Base-by-base conservation (phyloP, 2,797 vertebrate species). In the Valencia hispanica region DNA sequence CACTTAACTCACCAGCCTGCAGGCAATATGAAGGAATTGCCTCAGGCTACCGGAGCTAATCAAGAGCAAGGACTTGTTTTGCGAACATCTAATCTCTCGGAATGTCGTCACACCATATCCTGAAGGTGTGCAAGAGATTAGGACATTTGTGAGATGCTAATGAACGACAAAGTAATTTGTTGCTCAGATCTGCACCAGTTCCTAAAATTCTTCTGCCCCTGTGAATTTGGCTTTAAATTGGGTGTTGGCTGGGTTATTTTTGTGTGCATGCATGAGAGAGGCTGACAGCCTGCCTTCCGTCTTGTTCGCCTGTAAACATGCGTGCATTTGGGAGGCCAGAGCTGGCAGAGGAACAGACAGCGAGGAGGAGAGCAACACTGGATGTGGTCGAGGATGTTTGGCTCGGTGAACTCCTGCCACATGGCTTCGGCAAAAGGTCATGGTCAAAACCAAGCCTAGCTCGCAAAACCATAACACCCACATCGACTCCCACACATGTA, bases 341-440 rank as follows among this genome's bases (percentile, higher is more conserved):
- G 77, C 77, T 88, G 89, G 88, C 88, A 84, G 74, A 73, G 61
- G 75, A 74, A 84, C 84, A 89, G 81, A 87, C 79, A 79, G 51
- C 20, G 82, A 84, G 85, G 81, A 83, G 87, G 86, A 81, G 84
- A 74, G 82, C 79, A 80, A 86, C 83, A 81, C 79, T 73, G 85
- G 81, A 79, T 92, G 83, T 68, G 84, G 92, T 91, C 32, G 83
- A 55, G 79, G 70, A 73, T 80, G 74, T 86, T 84, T 91, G 81
- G 85, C 75, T 84, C 25, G 5, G 80, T 90, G 80, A 95, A 94
- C 91, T 86, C 88, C 73, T 91, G 79, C 87, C 90, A 89, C 83
- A 92, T 57, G 77, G 90, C 78, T 82, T 81, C 78, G 30, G 78
- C 45, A 86, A 93, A 96, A 95, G 94, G 94, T 95, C 91, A 93